Base-by-base conservation (phyloP, 2,797 vertebrate species). In the Spinus pinus region DNA sequence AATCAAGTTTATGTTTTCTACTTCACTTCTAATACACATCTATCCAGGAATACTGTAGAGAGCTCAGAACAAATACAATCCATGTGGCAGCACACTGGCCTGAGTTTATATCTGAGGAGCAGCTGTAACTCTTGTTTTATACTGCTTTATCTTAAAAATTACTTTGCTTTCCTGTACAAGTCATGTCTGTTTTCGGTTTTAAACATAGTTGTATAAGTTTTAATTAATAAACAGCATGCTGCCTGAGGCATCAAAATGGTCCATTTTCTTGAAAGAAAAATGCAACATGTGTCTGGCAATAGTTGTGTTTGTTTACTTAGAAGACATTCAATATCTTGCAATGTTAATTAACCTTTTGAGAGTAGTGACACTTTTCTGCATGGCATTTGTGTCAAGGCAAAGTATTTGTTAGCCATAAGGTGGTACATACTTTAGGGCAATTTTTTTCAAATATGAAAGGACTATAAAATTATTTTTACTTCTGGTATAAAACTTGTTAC, bases 221-320 rank as follows among this genome's bases (percentile, higher is more conserved):
- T 86, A 72, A 91, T 91, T 70, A 96, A 92, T 33, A 88, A 65
- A 77, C 3, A 69, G 10, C 14, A 77, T 6, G 10, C 30, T 92
- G 62, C 67, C 81, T 69, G 54, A 49, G 60, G 50, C 37, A 91
- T 91, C 64, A 72, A 62, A 94, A 71, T 23, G 7, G 33, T 64
- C 67, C 73, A 78, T 81, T 85, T 93, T 64, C 56, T 80, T 75
- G 49, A 90, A 94, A 79, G 51, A 73, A 92, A 96, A 71, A 75
- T 47, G 24, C 46, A 83, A 64, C 31, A 44, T 15, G 6, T 46
- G 72, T 70, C 47, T 85, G 51, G 27, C 42, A 60, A 44, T 4
- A 7, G 37, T 24, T 9, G 0, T 53, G n/a, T 50, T 92, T 71
- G 22, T 58, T 94, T 78, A 83, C n/a, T 61, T 24, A 64, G 31